Conservation (phyloP, 2,888 invertebrate genomes). For the Spilosoma lubricipeda region DNA sequence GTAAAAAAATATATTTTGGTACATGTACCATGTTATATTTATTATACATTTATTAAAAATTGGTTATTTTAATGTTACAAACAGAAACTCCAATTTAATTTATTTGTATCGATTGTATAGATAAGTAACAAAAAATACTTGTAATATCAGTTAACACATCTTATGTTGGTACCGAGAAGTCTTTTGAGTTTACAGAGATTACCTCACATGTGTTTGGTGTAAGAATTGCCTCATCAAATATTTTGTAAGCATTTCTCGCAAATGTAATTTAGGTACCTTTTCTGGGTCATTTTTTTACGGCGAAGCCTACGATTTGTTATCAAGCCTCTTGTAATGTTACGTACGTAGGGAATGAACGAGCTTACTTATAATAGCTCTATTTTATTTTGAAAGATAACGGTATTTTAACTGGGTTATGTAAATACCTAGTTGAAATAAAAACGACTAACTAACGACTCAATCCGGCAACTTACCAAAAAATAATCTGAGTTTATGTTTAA, state of each 20-base stretch:
- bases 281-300: not conserved
- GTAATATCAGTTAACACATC: not conserved
- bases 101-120: too few relatives aligned
- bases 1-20: too few relatives aligned
- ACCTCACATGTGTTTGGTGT: not conserved
- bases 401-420: too few relatives aligned
- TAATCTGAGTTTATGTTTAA: too few relatives aligned
- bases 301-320: not conserved
- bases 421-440: too few relatives aligned
- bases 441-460: too few relatives aligned
- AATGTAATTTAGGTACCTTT: not conserved
- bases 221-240: slow-evolving; percentile 1
- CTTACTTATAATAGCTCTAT: not conserved
- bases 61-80: too few relatives aligned
- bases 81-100: too few relatives aligned
- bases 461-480: too few relatives aligned
- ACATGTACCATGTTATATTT: too few relatives aligned
- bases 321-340: not conserved
- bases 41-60: too few relatives aligned
- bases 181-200: not conserved
- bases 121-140: not conserved
- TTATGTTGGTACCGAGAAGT: not conserved
- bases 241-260: not conserved
- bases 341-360: not conserved
- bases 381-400: not conserved